Evolutionary conservation across 1,140 invertebrate species (phyloP), one percentile per base, ranked within the genome.

Genomic region (Portunus trituberculatus): DNA sequence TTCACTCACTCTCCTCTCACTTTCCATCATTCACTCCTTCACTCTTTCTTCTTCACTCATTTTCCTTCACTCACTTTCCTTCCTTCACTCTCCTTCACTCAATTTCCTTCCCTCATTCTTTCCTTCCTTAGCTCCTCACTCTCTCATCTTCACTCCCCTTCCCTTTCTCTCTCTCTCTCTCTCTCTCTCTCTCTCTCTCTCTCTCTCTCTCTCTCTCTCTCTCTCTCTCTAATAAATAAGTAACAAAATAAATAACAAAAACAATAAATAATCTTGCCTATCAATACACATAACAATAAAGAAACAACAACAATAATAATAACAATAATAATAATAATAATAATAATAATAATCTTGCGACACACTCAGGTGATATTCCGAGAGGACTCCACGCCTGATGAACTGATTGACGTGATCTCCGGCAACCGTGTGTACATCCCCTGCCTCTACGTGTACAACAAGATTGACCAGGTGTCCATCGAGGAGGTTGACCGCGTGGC

Each of bases 391-490:
- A 98, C 98, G 1, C 98, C 99, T 6, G 99, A 99, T 97, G 99
- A 99, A 97, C 98, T 99, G 96, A 99, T 99, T 96, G 99, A 99
- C 97, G 99, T 99, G n/a, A 99, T 99, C 96, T 98, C 99, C 82
- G 99, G 98, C 6, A 99, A 99, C 97, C 98, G 99, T 96, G 99
- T 99, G 88, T 99, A 99, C 97, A 97, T 99, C 96, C 99, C 99
- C 87, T 99, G 99, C 97, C 97, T 99, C 87, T 99, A 99, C 97
- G 99, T 99, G 88, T 99, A 99, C 97, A 99, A 99, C 97, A 99
- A 99, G 98, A 99, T 99, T 96, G 99, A 99, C 98, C 99, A 99
- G 97, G 99, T 99, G 96, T 99, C 99, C 39, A 99, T 99, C 96
- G 99, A 99, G 97, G 99, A 99, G 97, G 99, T 99, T 8, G 99